These are phyloP conservation scores for Pantelozetes paolii DNA, from an alignment of 2,888 invertebrate genomes.

Conservation along the genomic window DNA sequence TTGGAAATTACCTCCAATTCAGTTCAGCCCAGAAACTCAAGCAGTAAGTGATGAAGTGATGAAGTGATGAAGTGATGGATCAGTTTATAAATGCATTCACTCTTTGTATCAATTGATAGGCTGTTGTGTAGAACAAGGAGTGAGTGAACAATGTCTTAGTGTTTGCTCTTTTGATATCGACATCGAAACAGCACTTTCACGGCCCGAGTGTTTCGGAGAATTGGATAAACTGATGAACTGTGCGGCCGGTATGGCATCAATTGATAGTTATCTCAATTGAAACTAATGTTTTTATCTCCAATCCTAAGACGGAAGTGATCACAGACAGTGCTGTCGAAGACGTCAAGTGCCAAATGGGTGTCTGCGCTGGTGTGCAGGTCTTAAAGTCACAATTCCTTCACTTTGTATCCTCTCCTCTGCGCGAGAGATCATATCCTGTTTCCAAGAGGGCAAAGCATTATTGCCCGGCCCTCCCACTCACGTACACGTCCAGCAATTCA, in stretches of 20 bases:
- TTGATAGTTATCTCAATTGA: slow-evolving; percentile 48
- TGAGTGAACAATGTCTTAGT: slow-evolving; percentile 70
- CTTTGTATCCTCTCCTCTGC: slow-evolving; percentile 69
- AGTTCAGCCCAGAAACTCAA: slow-evolving; percentile 10
- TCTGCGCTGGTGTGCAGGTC: slow-evolving; percentile 77
- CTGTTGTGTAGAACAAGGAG: slow-evolving; percentile 75
- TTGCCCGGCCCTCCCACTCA: slow-evolving; percentile 73
- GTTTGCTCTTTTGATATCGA: slow-evolving; percentile 79
- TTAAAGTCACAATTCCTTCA: slow-evolving; percentile 62
- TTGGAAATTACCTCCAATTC: not conserved
- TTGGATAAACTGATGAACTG: slow-evolving; percentile 81
- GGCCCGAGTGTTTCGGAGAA: slow-evolving; percentile 73
- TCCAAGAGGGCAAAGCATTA: slow-evolving; percentile 69
- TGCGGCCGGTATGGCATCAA: slow-evolving; percentile 62
- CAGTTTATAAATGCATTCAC: too few relatives aligned
- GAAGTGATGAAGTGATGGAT: not conserved
- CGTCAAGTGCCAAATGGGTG: slow-evolving; percentile 74
- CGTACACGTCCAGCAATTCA: slow-evolving; percentile 50
- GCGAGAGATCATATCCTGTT: slow-evolving; percentile 71
- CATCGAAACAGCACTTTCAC: slow-evolving; percentile 74
- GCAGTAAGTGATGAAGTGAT: too few relatives aligned
- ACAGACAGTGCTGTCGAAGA: slow-evolving; percentile 74
- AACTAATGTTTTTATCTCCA: slow-evolving; percentile 43
- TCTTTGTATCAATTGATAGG: slow-evolving; percentile 50
- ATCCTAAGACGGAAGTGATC: slow-evolving; percentile 63